These are phyloP conservation scores for Nannospalax galili DNA, from an alignment of 2,113 vertebrate species.

Conservation along the genomic window DNA sequence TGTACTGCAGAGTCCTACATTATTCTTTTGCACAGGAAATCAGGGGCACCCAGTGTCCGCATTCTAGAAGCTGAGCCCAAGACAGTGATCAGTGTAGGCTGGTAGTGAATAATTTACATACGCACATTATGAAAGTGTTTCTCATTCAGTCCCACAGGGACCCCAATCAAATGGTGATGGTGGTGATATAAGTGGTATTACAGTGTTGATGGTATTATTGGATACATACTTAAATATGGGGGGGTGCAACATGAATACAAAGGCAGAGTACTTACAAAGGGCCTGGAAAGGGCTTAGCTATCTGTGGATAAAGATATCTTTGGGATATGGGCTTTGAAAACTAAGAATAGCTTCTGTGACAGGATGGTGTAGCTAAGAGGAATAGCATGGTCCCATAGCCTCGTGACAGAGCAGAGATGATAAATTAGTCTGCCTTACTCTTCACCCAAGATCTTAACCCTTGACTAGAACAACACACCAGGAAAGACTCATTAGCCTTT, in stretches of 20 bases:
- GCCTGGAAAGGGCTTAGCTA: background rate
- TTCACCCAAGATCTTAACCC: background rate
- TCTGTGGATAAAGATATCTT: background rate
- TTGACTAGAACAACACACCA: background rate
- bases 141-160: background rate
- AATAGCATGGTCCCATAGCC: background rate
- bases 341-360: background rate
- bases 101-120: background rate
- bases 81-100: background rate
- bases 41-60: background rate
- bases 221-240: background rate
- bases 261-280: background rate
- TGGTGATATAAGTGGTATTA: background rate
- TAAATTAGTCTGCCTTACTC: background rate
- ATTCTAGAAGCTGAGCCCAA: background rate
- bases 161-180: background rate
- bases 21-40: background rate
- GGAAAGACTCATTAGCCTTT: background rate
- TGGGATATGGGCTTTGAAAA: conserved; percentile 8
- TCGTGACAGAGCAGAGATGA: background rate
- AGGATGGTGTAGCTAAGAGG: background rate
- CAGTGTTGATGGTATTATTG: background rate
- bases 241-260: background rate
- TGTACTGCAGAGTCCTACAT: background rate
- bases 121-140: background rate